Percentiles rank a stretch among this genome's conserved stretches.
Evolutionary conservation across 2,797 vertebrate species (phyloP).

Genomic region (Malacoctenus gilli): DNA sequence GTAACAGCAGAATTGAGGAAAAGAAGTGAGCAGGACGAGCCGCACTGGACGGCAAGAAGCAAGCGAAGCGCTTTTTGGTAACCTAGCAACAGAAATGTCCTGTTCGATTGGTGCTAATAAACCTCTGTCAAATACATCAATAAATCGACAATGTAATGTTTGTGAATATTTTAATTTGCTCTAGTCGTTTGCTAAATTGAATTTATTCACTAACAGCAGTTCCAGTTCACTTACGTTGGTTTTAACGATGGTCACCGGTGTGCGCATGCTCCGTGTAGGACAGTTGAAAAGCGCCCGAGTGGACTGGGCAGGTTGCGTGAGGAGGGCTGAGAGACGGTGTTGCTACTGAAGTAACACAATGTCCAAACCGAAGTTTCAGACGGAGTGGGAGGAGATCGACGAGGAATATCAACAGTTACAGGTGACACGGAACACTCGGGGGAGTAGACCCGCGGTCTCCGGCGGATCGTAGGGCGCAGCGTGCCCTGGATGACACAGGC

Average conservation of each 20-base stretch:
- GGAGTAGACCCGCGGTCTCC: rapidly evolving
- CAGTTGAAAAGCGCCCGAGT: slow-evolving; percentile 38
- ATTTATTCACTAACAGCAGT: no score
- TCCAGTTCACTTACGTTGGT: no score
- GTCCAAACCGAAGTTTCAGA: slow-evolving; percentile 83
- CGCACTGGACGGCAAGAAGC: no score
- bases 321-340: slow-evolving; percentile 14
- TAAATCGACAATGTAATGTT: no score
- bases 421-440: slow-evolving; percentile 71
- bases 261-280: slow-evolving; percentile 60
- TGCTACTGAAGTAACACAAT: slow-evolving; percentile 67
- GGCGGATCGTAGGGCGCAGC: background rate
- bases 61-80: no score
- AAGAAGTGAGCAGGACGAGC: no score
- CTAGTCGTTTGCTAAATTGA: no score
- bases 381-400: slow-evolving; percentile 90
- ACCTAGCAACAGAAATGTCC: slow-evolving; percentile 70
- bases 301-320: slow-evolving; percentile 14
- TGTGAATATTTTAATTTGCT: no score
- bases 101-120: background rate
- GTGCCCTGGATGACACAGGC: slow-evolving; percentile 19
- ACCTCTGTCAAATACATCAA: no score
- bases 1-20: no score
- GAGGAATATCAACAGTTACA: slow-evolving; percentile 91
- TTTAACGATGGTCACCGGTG: background rate